phyloP scores from a whole-genome alignment of 2,888 invertebrate genomes.

The Stegana nigrithorax region DNA sequence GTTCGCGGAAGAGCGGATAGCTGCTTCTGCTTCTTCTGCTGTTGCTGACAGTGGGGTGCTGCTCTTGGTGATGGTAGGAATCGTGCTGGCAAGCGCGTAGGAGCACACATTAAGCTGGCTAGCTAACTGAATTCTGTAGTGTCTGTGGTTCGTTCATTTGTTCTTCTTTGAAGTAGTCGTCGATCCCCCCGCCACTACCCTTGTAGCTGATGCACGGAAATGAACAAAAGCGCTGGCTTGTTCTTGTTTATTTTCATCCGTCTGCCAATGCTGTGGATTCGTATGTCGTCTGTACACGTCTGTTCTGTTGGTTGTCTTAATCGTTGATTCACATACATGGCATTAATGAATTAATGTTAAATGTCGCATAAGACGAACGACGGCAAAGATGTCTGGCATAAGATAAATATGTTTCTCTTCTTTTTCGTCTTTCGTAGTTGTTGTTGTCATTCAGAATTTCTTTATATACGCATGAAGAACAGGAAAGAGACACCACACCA shows the following conservation, averaged over 20 bases:
- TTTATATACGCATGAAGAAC: neutral
- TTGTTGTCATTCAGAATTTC: no score
- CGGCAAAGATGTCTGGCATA: conserved; percentile 11
- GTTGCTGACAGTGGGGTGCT: no score
- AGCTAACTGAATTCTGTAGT: conserved; percentile 41
- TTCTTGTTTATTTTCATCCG: neutral
- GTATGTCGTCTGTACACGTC: neutral
- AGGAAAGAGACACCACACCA: neutral
- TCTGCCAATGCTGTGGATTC: neutral
- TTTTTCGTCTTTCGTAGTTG: no score
- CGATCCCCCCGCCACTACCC: neutral
- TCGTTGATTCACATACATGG: neutral
- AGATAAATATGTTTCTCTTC: conserved; percentile 25
- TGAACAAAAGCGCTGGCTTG: neutral
- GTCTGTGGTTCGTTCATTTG: conserved; percentile 43
- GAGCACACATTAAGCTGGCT: neutral
- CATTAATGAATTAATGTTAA: conserved; percentile 4
- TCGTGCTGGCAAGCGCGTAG: no score
- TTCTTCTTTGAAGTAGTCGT: neutral
- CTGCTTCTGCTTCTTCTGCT: no score
- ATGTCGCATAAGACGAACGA: no score
- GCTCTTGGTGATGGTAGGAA: no score
- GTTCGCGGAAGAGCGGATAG: no score
- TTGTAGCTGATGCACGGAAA: neutral
- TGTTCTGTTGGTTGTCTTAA: neutral